These are phyloP conservation scores for Todiramphus saurophagus DNA, from an alignment of 2,113 vertebrate genomes.

Conservation along the genomic window DNA sequence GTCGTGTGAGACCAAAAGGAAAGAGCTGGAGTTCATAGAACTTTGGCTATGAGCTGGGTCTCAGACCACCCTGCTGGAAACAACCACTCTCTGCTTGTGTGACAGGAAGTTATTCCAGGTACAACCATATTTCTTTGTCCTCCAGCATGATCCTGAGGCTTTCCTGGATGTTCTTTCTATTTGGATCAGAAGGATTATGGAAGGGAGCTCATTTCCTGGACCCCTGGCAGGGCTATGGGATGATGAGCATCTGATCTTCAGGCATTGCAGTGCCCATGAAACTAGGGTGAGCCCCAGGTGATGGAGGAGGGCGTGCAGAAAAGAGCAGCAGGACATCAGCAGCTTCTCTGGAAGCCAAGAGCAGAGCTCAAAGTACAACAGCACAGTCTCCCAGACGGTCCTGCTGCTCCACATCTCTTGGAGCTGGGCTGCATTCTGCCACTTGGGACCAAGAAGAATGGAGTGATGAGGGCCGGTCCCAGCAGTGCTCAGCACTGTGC, in stretches of 20 bases:
- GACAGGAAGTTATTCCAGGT: background rate
- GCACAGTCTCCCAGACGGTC: background rate
- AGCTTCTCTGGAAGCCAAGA: background rate
- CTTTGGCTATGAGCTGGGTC: background rate
- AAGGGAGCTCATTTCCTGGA: background rate
- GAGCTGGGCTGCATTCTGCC: background rate
- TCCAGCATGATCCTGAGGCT: background rate
- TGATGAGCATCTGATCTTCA: background rate
- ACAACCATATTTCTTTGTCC: background rate
- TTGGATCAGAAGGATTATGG: background rate
- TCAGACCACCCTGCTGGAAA: background rate
- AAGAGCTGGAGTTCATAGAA: background rate
- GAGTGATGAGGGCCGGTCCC: background rate
- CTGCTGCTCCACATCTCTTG: fast-evolving
- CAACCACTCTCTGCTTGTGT: background rate
- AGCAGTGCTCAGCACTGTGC: background rate
- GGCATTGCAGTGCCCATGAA: background rate
- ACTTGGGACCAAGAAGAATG: background rate
- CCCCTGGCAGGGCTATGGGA: background rate
- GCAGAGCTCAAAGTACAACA: background rate
- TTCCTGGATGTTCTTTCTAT: background rate
- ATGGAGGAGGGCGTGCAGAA: background rate
- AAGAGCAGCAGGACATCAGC: background rate
- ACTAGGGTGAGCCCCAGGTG: background rate
- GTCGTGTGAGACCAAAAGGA: background rate